A percentile compares a stretch with the other conserved stretches of the same genome.
Conservation (phyloP, 2,113 vertebrate species). For the Rhinolophus sinicus region DNA sequence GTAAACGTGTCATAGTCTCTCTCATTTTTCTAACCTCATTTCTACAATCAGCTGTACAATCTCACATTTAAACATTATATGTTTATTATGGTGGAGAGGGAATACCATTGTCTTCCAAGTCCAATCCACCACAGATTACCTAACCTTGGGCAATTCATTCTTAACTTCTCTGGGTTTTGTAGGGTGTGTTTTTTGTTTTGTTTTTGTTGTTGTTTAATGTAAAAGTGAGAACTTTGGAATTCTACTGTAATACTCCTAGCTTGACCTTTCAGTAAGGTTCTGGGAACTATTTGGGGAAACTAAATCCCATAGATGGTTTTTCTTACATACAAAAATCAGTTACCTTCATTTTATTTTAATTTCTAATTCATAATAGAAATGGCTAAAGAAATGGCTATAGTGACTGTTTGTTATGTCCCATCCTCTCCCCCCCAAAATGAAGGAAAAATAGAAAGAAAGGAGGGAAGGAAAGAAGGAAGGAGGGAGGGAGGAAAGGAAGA, state of each 20-base stretch:
- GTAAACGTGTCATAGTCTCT: not conserved
- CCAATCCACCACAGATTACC: not conserved
- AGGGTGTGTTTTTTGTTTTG: too few species aligned
- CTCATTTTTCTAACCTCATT: not conserved
- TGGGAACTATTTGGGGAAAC: not conserved
- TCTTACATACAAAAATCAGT: slow-evolving; percentile 12
- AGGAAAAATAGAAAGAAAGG: not conserved
- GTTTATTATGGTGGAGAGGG: not conserved
- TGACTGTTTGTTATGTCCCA: not conserved
- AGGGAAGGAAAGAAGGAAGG: not conserved
- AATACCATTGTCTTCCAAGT: not conserved
- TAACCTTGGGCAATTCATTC: not conserved
- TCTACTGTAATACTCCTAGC: not conserved
- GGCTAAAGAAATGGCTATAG: not conserved
- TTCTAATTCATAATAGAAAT: slow-evolving; percentile 32
- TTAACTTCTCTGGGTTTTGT: not conserved
- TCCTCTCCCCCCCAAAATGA: not conserved
- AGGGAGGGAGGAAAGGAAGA: too few species aligned
- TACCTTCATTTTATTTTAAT: not conserved
- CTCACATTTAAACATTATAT: not conserved
- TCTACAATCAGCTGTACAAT: not conserved
- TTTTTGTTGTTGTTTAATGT: not conserved
- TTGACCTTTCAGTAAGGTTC: not conserved
- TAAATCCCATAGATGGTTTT: not conserved
- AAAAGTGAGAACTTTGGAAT: slow-evolving; percentile 25